Evolutionary conservation across 2,888 invertebrate genomes (phyloP).

Genomic region (Plebejus anna): DNA sequence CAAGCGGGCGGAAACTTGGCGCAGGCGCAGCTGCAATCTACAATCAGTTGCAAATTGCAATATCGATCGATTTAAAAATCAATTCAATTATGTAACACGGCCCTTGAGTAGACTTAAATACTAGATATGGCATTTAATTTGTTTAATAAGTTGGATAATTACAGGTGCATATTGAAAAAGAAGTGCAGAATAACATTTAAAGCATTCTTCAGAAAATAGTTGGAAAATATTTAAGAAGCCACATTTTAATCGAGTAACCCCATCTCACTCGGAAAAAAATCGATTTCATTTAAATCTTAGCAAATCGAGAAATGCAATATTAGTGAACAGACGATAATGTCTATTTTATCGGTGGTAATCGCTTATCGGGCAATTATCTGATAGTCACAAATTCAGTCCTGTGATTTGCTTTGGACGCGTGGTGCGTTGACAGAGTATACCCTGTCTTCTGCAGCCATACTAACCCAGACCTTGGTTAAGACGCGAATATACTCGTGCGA

Average conservation of each 20-base stretch:
- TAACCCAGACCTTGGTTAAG: constrained; percentile 2
- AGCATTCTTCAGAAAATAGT: background rate
- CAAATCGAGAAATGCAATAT: constrained; percentile 4
- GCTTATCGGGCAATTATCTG: constrained; percentile 22
- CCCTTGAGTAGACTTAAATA: too few relatives aligned
- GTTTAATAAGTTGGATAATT: background rate
- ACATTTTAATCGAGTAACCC: background rate
- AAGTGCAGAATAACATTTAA: background rate
- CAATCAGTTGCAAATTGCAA: background rate
- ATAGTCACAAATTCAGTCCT: constrained; percentile 19
- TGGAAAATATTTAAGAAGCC: too few relatives aligned
- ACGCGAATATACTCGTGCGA: constrained; percentile 10
- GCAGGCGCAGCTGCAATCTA: background rate
- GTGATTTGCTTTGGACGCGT: constrained; percentile 3
- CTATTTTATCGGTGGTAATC: constrained; percentile 9
- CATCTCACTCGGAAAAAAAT: background rate
- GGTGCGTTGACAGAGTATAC: background rate
- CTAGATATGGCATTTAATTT: too few relatives aligned
- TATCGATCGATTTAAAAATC: background rate
- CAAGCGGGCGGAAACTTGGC: background rate
- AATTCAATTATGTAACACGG: background rate
- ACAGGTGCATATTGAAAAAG: background rate
- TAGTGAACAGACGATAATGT: constrained; percentile 7
- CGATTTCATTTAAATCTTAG: background rate
- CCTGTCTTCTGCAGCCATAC: background rate